Base-by-base conservation (phyloP, 2,113 vertebrate genomes). In the Grantiella picta region DNA sequence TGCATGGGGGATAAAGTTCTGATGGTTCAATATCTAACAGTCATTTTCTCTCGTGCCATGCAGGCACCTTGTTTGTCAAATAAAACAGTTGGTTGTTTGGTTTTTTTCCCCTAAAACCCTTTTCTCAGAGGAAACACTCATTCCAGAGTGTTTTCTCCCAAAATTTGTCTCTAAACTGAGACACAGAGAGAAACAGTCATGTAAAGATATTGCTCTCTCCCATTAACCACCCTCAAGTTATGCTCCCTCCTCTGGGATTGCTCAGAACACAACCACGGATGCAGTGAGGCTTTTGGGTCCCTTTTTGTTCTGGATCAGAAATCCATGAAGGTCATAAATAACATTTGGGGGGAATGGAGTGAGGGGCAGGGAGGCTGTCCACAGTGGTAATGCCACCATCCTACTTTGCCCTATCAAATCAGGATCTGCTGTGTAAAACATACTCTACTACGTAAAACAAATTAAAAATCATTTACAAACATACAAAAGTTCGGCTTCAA, bases 331-430 rank as follows among this genome's bases (percentile, higher is more conserved):
- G 21, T n/a, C 75, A 14, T 11, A 25, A 80, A 35, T 2, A 70
- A 16, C 2, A 3, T 3, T 4, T 2, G 1, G 11, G 3, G 3
- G 24, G 20, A 35, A 28, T 5, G 35, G 29, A 47, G 25, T 25
- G 31, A 44, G 25, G 7, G 4, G 1, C 14, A 38, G 12, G 1
- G 8, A 19, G 12, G 12, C 1, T 40, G 9, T 40, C 35, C 19
- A 24, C 44, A 64, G 53, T 15, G 18, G 27, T 24, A 61, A 21
- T 29, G 25, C 5, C 36, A 61, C 36, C 23, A 38, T 38, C 40
- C 66, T 19, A 11, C 12, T 19, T 7, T 17, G 6, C 36, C 14
- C n/a, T 35, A 12, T 11, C 18, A 29, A 44, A 28, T 0, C 15
- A 16, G 38, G 19, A 52, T 71, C 42, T 44, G 38, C 31, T 75